Evolutionary conservation across 2,888 invertebrate genomes (phyloP).

Genomic region (Eledona agricola): DNA sequence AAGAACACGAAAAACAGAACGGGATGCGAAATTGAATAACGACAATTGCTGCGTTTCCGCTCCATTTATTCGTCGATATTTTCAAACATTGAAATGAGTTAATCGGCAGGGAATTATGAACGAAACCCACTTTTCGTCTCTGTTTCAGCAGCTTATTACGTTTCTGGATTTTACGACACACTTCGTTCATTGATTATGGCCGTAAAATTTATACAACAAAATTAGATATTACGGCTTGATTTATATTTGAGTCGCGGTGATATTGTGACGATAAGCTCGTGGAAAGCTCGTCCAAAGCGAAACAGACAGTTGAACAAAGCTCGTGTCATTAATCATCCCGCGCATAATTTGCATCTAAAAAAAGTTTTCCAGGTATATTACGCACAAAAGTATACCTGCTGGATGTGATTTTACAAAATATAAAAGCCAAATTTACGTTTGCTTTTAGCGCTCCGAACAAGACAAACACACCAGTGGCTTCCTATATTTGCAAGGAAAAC

Average conservation of each 20-base stretch:
- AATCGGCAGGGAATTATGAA: slow-evolving; percentile 13
- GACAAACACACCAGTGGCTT: no score
- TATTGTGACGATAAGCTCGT: slow-evolving; percentile 26
- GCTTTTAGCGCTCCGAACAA: no score
- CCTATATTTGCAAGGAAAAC: no score
- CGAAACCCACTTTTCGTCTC: slow-evolving; percentile 9
- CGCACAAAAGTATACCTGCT: neutral
- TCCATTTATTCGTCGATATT: slow-evolving; percentile 10
- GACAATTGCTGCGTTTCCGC: slow-evolving; percentile 11
- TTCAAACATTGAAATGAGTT: slow-evolving; percentile 4
- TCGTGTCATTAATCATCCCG: slow-evolving; percentile 16
- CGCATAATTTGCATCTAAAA: slow-evolving; percentile 4
- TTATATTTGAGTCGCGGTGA: slow-evolving; percentile 29
- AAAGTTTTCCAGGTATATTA: slow-evolving; percentile 1
- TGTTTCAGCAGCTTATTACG: slow-evolving; percentile 13
- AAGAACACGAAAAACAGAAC: slow-evolving; percentile 3
- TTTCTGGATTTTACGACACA: slow-evolving; percentile 26
- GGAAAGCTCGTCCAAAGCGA: slow-evolving; percentile 21
- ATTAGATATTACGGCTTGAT: slow-evolving; percentile 22
- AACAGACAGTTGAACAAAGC: slow-evolving; percentile 13
- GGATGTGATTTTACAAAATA: no score
- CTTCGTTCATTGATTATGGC: slow-evolving; percentile 31
- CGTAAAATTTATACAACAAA: slow-evolving; percentile 27
- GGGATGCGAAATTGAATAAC: slow-evolving; percentile 6
- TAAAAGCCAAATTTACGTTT: no score